phyloP scores from a whole-genome alignment of 2,797 vertebrate genomes.

The Xyrichtys novacula region DNA sequence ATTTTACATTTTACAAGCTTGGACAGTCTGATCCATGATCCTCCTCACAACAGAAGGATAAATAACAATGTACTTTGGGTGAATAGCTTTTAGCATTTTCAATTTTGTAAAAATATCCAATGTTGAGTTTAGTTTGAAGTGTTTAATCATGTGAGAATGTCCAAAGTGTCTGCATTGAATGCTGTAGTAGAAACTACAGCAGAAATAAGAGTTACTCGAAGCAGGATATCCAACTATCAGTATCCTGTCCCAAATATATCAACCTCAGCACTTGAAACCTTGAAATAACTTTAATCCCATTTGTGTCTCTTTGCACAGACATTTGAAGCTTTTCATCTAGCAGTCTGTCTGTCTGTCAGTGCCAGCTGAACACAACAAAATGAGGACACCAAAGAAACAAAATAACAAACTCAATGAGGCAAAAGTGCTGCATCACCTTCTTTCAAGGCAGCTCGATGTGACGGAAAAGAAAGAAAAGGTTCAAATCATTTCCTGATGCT shows the following conservation, averaged over 20 bases:
- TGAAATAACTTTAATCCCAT: neutral
- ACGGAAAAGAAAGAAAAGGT: constrained; percentile 44
- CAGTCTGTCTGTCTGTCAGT: constrained; percentile 4
- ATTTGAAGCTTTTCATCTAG: neutral
- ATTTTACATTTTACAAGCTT: no score
- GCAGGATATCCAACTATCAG: neutral
- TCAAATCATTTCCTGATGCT: constrained; percentile 38
- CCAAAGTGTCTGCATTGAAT: no score
- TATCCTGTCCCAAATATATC: neutral
- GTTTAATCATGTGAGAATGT: no score
- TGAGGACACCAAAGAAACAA: neutral
- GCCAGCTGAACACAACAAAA: neutral
- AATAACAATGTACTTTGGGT: no score
- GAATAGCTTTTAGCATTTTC: no score
- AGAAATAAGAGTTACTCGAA: neutral
- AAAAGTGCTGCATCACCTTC: constrained; percentile 35
- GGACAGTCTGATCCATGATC: no score
- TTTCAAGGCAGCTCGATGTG: constrained; percentile 38
- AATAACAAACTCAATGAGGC: neutral
- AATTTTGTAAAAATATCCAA: no score
- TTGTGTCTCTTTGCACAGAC: neutral
- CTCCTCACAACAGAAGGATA: no score
- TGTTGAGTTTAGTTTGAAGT: no score
- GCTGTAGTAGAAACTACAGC: no score
- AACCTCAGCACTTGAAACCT: constrained; percentile 1